Evolutionary conservation across 2,797 vertebrate genomes (phyloP).

Genomic region (Eleutherodactylus coqui): DNA sequence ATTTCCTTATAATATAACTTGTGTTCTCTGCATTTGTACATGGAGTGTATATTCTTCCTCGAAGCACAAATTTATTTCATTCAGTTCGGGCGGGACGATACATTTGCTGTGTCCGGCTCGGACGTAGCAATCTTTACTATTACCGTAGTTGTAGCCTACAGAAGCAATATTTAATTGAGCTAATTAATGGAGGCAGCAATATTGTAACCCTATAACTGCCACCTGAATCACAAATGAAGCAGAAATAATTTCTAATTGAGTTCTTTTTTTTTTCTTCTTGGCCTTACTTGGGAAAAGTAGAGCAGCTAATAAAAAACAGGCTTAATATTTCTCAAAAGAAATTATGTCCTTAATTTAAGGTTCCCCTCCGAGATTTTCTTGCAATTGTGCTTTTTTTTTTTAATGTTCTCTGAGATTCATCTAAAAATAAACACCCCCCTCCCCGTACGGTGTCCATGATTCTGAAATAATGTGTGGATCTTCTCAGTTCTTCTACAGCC

Average conservation of each 20-base stretch:
- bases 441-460: conserved; percentile 67
- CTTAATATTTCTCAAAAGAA: conserved; percentile 73
- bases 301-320: conserved; percentile 64
- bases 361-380: conserved; percentile 68
- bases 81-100: too few relatives aligned
- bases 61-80: too few relatives aligned
- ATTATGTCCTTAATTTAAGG: conserved; percentile 70
- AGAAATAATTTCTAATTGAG: not conserved
- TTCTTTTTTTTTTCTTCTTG: conserved; percentile 22
- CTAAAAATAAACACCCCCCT: conserved; percentile 79
- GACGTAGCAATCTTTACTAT: too few relatives aligned
- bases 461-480: conserved; percentile 69
- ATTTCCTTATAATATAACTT: too few relatives aligned
- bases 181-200: not conserved
- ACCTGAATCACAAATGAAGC: not conserved
- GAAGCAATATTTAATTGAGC: not conserved
- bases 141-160: too few relatives aligned
- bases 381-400: conserved; percentile 71
- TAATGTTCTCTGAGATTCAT: conserved; percentile 34
- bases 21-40: too few relatives aligned
- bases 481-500: conserved; percentile 67
- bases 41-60: too few relatives aligned
- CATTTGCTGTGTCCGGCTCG: too few relatives aligned
- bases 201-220: not conserved
- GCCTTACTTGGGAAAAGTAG: conserved; percentile 65